phyloP scores from a whole-genome alignment of 2,797 vertebrate genomes.

The Darevskia nairensis region DNA sequence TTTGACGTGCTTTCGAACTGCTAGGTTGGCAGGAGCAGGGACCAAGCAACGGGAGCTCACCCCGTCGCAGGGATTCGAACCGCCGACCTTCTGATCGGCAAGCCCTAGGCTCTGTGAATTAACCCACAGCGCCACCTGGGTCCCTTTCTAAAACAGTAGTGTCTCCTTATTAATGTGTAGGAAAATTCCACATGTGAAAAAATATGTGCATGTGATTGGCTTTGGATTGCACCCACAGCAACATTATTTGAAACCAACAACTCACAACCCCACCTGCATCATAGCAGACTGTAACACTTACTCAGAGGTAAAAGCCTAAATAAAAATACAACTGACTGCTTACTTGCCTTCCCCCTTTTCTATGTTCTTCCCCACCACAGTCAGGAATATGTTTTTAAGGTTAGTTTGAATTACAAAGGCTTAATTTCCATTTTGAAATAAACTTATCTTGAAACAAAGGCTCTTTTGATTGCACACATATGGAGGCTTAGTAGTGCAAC shows the following conservation, averaged over 20 bases:
- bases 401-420: conserved; percentile 26
- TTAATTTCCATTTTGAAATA: conserved; percentile 18
- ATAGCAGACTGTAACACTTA: neutral
- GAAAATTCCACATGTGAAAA: no score
- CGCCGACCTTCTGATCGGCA: no score
- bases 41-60: no score
- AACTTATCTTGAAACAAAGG: conserved; percentile 25
- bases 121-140: no score
- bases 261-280: neutral
- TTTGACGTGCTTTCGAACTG: no score
- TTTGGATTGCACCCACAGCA: neutral
- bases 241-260: no score
- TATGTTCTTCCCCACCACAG: neutral
- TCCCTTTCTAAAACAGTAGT: no score
- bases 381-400: neutral
- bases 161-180: no score
- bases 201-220: neutral
- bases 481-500: neutral
- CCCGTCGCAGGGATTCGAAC: no score
- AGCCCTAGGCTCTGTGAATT: no score
- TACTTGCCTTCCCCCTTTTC: neutral
- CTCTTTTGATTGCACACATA: conserved; percentile 28
- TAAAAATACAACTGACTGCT: neutral
- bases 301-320: neutral
- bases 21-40: no score